Evolutionary conservation across 2,113 vertebrate species (phyloP), one percentile per base, ranked within the genome.

Genomic region (Amazona guildingii): DNA sequence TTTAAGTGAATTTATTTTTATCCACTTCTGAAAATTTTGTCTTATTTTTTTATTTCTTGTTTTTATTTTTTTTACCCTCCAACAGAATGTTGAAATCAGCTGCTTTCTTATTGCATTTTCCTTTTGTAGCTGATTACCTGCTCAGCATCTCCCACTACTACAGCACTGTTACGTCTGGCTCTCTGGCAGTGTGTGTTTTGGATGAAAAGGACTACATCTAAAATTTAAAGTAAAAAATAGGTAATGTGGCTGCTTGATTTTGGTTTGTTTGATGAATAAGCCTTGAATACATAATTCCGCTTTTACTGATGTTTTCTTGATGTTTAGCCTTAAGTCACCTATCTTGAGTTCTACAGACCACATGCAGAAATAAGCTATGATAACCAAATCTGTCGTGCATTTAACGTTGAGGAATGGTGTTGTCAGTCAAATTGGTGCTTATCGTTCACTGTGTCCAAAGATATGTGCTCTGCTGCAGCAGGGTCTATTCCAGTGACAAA

Each of bases 321-420:
- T 17, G 13, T 14, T 51, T 5, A 33, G 5, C 31, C 43, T 5
- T 8, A 15, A 7, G 62, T 63, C 13, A 0, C 17, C 46, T 3
- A 19, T 3, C n/a, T 3, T 2, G 2, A 12, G 48, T 4, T 13
- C 41, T 69, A 0, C 18, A 1, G 33, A 27, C 14, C 7, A 3
- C 8, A 5, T 0, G 3, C 46, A 29, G 55, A 2, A 6, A 6
- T 2, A 15, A 10, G n/a, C 5, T 7, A 4, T 0, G 1, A 7
- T 1, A 11, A 8, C 46, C 18, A 2, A 4, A 5, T 4, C 37
- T 24, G 35, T 2, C 37, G 72, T 9, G 73, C 12, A 0, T 29
- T 28, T n/a, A 3, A 1, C 37, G 0, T 0, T 7, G 77, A 35
- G 51, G 28, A 41, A 77, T 0, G 2, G 31, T 0, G 48, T 6